Base-by-base conservation (phyloP, 2,113 vertebrate species). In the Poecile atricapillus region DNA sequence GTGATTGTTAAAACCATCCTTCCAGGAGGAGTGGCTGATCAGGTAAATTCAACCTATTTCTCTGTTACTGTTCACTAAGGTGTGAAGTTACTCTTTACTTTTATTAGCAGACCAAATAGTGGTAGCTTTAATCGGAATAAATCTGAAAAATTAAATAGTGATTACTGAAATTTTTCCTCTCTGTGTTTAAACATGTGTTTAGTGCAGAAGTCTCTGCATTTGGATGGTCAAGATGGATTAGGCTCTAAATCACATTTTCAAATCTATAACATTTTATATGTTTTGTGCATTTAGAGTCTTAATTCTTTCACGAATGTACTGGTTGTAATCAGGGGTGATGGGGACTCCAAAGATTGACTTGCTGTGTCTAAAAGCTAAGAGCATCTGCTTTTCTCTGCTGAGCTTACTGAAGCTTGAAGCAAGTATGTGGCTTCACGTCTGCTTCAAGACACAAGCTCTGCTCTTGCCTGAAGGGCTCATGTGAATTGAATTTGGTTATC, bases 1-100 rank as follows among this genome's bases (percentile, higher is more conserved):
- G 99, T 99, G 37, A 98, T 99, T 47, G 99, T 99, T 67, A 99
- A 99, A 97, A 99, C 99, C 37, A 99, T 99, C 87, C 98, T 99
- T 15, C 98, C 99, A 18, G 99, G 99, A 96, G 99, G 99, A 35
- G 98, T 99, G 33, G 99, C 99, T 80, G 99, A 99, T 97, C 98
- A 99, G 98, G 99, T 99, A 94, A 97, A 68, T 80, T 47, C 13
- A 78, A 55, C 10, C 15, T 63, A 24, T 9, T 2, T 56, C 71
- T 75, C 41, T 59, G 7, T 77, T 91, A 33, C 25, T 8, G 0
- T 64, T 89, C 35, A 49, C 3, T 53, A 44, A 35, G 11, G 17
- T 35, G 16, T 73, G 77, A 59, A 85, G 30, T 78, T 82, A 20
- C 7, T 49, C 18, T 69, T 74, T 53, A 22, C 47, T 58, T 91